Conservation (phyloP, 2,888 invertebrate species). For the Cosmopolites sordidus region DNA sequence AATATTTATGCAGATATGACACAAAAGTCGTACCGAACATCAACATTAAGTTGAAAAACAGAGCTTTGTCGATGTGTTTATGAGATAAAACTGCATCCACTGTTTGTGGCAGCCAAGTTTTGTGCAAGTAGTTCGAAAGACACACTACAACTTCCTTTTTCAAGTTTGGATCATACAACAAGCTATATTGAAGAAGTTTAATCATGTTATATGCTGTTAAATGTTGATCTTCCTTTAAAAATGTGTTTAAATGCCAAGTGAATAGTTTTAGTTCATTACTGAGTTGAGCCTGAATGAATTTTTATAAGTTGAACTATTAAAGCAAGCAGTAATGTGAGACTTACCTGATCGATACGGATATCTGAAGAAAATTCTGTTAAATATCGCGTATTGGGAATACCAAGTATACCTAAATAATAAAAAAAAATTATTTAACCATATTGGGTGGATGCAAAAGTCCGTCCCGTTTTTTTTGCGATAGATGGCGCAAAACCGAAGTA, state of each 20-base stretch:
- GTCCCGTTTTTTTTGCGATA: too few relatives aligned
- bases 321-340: not conserved
- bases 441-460: too few relatives aligned
- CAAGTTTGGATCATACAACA: not conserved
- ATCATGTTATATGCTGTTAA: constrained; percentile 13
- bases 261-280: constrained; percentile 4
- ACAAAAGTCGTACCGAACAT: constrained; percentile 17
- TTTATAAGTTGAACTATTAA: not conserved
- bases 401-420: not conserved
- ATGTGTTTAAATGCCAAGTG: not conserved
- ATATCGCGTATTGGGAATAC: constrained; percentile 3
- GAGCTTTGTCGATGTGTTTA: constrained; percentile 41
- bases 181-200: constrained; percentile 8
- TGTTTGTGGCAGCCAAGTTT: constrained; percentile 7
- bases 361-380: constrained; percentile 9
- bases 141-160: not conserved
- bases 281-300: constrained; percentile 7
- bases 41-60: constrained; percentile 43
- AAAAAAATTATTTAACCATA: not conserved
- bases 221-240: constrained; percentile 18
- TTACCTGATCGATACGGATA: not conserved
- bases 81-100: constrained; percentile 43
- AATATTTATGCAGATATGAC: constrained; percentile 28
- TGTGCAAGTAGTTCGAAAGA: constrained; percentile 1
- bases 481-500: too few relatives aligned